Base-by-base conservation (phyloP, 1,140 invertebrate species). In the Theocolax elegans region DNA sequence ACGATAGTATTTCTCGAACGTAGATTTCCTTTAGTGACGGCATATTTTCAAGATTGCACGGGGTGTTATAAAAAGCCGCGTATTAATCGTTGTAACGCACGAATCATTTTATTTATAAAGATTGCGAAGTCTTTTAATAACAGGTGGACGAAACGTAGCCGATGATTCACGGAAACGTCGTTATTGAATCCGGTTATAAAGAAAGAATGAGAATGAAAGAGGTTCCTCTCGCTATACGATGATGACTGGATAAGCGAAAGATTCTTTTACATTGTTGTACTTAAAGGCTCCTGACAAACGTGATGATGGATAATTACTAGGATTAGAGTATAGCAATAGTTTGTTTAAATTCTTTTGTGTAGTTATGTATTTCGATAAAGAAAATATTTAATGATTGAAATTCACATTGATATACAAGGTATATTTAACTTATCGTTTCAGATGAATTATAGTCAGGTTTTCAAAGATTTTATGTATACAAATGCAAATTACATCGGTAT, bases 91-190 rank as follows among this genome's bases (percentile, higher is more conserved):
- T n/a, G n/a, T n/a, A n/a, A n/a, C n/a, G n/a, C n/a, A n/a, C n/a
- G n/a, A n/a, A n/a, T n/a, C n/a, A 40, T 9, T 60, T 73, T 78
- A 78, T 78, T 78, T 75, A 76, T 78, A 76, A 74, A 59, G 67
- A 76, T 78, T 75, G 71, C 74, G 71, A 49, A 23, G 31, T 38
- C 31, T 35, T 35, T 35, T 35, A 35, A 35, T 10, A 10, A 35
- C 75, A 74, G 70, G 74, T 79, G 72, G 76, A 79, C 65, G 76
- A 46, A 72, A 72, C 21, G 27, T 62, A 35, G 53, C 64, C 31
- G 70, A 76, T 78, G 77, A 80, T 71, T 81, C 78, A 77, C 69
- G 54, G 53, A 73, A 75, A 77, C 66, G 71, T 74, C 66, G 54
- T 56, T 59, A 74, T 72, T 71, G 77, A 72, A 79, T 81, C 78